A percentile compares a stretch with the other conserved stretches of the same genome.
These are phyloP conservation scores for Cephalopholis sonnerati DNA, from an alignment of 2,113 vertebrate genomes.

Conservation along the genomic window DNA sequence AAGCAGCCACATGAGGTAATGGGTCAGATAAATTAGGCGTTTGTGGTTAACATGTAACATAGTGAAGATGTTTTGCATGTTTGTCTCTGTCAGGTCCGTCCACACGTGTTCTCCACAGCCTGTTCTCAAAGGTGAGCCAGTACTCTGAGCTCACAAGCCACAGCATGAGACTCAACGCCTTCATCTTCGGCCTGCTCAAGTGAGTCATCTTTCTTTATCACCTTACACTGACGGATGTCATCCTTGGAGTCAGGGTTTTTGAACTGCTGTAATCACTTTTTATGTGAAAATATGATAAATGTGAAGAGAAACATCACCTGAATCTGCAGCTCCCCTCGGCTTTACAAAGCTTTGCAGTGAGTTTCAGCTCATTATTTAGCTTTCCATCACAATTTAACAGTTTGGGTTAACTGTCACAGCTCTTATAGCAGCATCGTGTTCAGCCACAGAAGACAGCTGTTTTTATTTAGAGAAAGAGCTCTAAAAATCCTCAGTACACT, in stretches of 20 bases:
- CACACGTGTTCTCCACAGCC: slow-evolving; percentile 91
- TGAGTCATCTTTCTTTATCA: slow-evolving; percentile 77
- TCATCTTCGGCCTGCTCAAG: slow-evolving; percentile 98
- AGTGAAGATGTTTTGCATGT: background rate
- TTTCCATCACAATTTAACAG: too few species aligned
- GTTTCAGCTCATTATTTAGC: too few species aligned
- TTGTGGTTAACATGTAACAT: background rate
- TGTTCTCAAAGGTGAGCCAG: slow-evolving; percentile 94
- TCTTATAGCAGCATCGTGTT: too few species aligned
- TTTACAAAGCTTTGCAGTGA: too few species aligned
- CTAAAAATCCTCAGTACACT: too few species aligned
- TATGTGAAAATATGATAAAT: too few species aligned
- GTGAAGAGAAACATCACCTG: too few species aligned
- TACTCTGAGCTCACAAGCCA: slow-evolving; percentile 93
- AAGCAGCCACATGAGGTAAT: background rate
- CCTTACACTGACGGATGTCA: background rate
- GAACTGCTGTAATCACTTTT: too few species aligned
- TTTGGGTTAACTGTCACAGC: too few species aligned
- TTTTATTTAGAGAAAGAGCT: too few species aligned
- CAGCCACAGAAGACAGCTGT: too few species aligned
- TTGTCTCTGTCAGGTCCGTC: slow-evolving; percentile 88
- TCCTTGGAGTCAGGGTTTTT: background rate
- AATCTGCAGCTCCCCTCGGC: too few species aligned
- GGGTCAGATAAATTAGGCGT: background rate
- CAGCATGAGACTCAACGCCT: slow-evolving; percentile 95